Evolutionary conservation across 2,113 vertebrate species (phyloP), one percentile per base, ranked within the genome.

Genomic region (Eurystomus gularis): DNA sequence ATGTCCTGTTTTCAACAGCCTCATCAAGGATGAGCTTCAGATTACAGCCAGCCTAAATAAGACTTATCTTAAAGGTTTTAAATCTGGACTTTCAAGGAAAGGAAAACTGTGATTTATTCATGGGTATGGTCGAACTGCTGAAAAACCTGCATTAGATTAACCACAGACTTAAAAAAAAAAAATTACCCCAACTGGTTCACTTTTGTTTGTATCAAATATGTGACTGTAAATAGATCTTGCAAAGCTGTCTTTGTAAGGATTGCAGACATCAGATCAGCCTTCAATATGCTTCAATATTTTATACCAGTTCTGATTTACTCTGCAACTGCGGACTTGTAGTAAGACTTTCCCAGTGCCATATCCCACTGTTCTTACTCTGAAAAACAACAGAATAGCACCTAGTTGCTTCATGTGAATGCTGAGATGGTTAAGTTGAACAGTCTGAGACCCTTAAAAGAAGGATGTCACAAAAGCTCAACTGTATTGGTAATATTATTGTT

Each of bases 401-500:
- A 54, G 33, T 24, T 37, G 13, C 28, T 88, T 35, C 4, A 4
- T 49, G 19, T 52, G 61, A 83, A 78, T 37, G 48, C 61, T 84
- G 31, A 75, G 23, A 17, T 52, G 19, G 21, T 40, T 83, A 57
- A 31, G 35, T n/a, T 66, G 65, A 87, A 21, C 35, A 90, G 39
- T 6, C 21, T 35, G 57, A 86, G 65, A 79, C 73, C 29, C 73
- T 94, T 84, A n/a, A 86, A 52, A 82, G 37, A 71, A 55, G 28
- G 12, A 78, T 61, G 52, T 75, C 65, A 92, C 48, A 70, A 62
- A 93, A 78, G 48, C 6, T 62, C 13, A 81, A 26, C n/a, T 91
- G 25, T 75, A 29, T 17, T 82, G n/a, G 57, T 68, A 82, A 72
- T 91, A 80, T 89, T 93, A 78, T 86, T 95, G 83, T 91, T 95